Base-by-base conservation (phyloP, 2,888 invertebrate species). In the Malacosoma neustria region DNA sequence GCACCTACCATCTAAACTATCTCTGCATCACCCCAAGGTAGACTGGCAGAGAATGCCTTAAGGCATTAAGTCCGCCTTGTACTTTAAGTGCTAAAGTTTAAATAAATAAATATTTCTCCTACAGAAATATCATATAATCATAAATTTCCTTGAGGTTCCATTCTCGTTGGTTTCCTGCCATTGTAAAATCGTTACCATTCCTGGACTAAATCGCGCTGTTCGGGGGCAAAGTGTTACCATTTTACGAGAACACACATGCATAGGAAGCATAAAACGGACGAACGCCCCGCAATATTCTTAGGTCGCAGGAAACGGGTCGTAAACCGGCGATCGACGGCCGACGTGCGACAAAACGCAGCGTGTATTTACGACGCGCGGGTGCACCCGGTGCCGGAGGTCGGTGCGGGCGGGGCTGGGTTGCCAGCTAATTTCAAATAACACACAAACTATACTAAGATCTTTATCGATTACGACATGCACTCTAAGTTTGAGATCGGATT, bases 221-320 rank as follows among this genome's bases (percentile, higher is more conserved):
- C 22, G 22, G 22, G 15, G 22, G 22, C 22, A 22, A 1, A 22
- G 22, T 22, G 22, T 22, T 22, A 22, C 22, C 22, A 3, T 22
- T 22, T 22, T 22, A 22, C 22, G 22, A 22, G 5, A 22, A 22
- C 22, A 3, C 22, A 4, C 22, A 22, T 22, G 22, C 5, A 22
- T 22, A 9, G 22, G 22, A 22, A 22, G 22, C 22, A 22, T 22
- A 22, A 22, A 22, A 22, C 22, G 9, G 22, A 22, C 22, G 22
- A 48, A 46, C 43, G 50, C 45, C 40, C 50, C 37, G 53, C 44
- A 49, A 53, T 60, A 53, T 56, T 57, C 48, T 46, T 46, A 46
- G 51, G 54, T 40, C 52, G 54, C 66, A 66, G 66, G 67, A 67
- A 65, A 62, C 62, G 54, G 55, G 30, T 66, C 65, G 61, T 67